Conservation (phyloP, 2,797 vertebrate genomes). For the Manis crassicaudata region DNA sequence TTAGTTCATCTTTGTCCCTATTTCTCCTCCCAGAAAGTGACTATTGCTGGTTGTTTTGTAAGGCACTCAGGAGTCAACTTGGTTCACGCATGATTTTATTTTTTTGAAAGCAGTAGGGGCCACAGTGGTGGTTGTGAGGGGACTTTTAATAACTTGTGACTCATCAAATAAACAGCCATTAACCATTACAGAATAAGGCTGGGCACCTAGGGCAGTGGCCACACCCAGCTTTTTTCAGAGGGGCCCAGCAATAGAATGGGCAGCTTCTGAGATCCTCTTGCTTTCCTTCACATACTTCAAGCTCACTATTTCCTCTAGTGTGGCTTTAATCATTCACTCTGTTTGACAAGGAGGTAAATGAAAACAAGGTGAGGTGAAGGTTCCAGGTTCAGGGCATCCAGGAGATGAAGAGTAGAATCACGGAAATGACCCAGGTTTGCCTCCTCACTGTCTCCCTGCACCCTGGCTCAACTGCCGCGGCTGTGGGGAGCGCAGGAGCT, state of each 20-base stretch:
- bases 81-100: not conserved
- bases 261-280: not conserved
- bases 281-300: not conserved
- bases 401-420: not conserved
- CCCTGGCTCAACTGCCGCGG: rapidly evolving
- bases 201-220: not conserved
- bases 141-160: not conserved
- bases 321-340: not conserved
- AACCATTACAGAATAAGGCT: not conserved
- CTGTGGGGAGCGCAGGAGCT: not conserved
- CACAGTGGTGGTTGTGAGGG: not conserved
- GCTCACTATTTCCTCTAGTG: not conserved
- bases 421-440: not conserved
- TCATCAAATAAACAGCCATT: not conserved
- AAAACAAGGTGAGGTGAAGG: not conserved
- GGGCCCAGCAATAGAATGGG: rapidly evolving
- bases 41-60: not conserved
- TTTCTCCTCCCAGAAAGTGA: not conserved
- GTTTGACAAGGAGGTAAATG: not conserved
- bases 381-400: not conserved
- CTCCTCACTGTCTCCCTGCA: rapidly evolving
- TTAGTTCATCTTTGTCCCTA: not conserved
- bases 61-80: not conserved
- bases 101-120: not conserved
- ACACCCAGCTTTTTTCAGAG: not conserved